Evolutionary conservation across 2,888 invertebrate genomes (phyloP), one percentile per base, ranked within the genome.

Genomic region (Macaria liturata): DNA sequence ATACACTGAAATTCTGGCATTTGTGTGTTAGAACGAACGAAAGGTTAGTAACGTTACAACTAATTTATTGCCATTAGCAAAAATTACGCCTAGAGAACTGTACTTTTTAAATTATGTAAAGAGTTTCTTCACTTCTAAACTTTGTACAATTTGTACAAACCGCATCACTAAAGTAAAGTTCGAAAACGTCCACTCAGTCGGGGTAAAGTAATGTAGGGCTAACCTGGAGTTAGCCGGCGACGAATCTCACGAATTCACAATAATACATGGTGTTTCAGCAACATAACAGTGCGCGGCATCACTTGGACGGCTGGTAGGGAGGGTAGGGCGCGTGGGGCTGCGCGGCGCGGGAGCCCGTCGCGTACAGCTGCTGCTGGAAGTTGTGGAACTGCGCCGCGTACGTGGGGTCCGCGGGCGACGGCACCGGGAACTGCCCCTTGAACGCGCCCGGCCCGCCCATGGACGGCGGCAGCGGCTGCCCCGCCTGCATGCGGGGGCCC

Each of bases 321-420:
- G 91, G 89, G 80, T 91, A 91, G 55, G 80, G 81, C 65, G 79
- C 83, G 75, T 89, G 92, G 65, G 91, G 91, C 70, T 84, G 86
- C 46, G 83, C 86, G 30, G 84, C 88, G 54, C 92, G 79, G 64
- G 81, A 85, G 44, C 92, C 91, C 49, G 98, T 98, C 63, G 98
- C 98, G 87, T 98, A 98, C 70, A 98, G 90, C 86, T 98, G 98
- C 84, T 98, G 98, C 82, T 98, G 98, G 93, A 98, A 98, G 90
- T 98, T 97, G 88, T 98, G 98, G 92, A 96, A 98, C 93, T 98
- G 98, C 86, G 97, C 97, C 77, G 97, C 98, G 91, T 98, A 98
- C 83, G 97, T 97, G 9, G 98, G 96, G 88, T 98, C 98, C 48
- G 96, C 95, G 59, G 97, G 96, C 34, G 95, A 96, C 6, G 97